phyloP scores from a whole-genome alignment of 2,888 invertebrate species.

The Blera fallax region DNA sequence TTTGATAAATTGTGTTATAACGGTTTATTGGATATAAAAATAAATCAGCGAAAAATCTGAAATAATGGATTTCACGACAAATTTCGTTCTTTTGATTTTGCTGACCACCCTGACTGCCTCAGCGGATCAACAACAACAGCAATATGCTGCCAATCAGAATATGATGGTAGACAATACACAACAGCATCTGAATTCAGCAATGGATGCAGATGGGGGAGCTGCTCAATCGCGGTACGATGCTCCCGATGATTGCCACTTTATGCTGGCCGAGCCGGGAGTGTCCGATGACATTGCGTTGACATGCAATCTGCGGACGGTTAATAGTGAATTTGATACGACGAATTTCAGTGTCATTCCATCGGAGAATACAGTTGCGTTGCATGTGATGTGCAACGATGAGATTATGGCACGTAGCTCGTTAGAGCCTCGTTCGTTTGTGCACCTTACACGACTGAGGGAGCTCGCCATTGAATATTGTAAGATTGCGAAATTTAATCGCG shows the following conservation, averaged over 20 bases:
- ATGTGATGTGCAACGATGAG: constrained; percentile 91
- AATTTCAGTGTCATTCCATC: constrained; percentile 94
- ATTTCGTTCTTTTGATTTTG: constrained; percentile 53
- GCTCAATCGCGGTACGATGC: constrained; percentile 85
- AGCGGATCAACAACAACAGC: constrained; percentile 67
- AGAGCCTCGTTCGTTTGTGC: constrained; percentile 89
- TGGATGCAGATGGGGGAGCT: constrained; percentile 61
- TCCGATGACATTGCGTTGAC: constrained; percentile 89
- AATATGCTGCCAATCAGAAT: constrained; percentile 69
- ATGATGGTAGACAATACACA: constrained; percentile 68
- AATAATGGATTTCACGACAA: constrained; percentile 57
- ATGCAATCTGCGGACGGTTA: constrained; percentile 91
- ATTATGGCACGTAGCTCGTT: constrained; percentile 91
- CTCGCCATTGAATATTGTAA: constrained; percentile 93
- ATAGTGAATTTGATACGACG: constrained; percentile 93
- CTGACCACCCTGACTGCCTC: constrained; percentile 61
- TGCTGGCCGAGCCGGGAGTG: constrained; percentile 78
- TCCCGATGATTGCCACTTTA: constrained; percentile 89
- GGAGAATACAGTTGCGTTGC: constrained; percentile 90
- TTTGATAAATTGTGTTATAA: constrained; percentile 22
- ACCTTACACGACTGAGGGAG: constrained; percentile 90
- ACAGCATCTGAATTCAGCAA: constrained; percentile 55
- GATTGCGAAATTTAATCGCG: constrained; percentile 90
- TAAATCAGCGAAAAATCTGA: constrained; percentile 38
- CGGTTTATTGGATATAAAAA: constrained; percentile 52